phyloP scores from a whole-genome alignment of 1,140 invertebrate species.

The Tribolium castaneum region DNA sequence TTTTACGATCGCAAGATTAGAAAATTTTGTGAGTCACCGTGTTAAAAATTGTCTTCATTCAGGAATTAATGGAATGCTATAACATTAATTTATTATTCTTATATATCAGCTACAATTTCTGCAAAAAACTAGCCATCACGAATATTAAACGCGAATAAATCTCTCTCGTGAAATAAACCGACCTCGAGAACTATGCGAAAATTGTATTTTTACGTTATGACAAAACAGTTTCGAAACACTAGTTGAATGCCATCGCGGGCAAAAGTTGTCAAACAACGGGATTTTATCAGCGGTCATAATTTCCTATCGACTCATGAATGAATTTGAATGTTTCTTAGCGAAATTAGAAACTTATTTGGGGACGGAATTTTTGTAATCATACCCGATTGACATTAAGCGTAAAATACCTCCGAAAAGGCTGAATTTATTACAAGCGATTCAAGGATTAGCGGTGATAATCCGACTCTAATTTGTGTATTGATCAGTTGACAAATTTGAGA shows the following conservation, averaged over 20 bases:
- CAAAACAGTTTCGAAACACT: neutral
- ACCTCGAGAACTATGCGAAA: too few species aligned
- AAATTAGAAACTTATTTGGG: neutral
- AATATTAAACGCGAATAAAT: neutral
- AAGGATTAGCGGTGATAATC: conserved; percentile 4
- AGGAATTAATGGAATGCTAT: neutral
- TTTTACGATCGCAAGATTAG: neutral
- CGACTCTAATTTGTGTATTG: conserved; percentile 13
- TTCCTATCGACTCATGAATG: neutral
- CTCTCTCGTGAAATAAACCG: neutral
- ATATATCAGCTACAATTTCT: neutral
- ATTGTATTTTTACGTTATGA: neutral
- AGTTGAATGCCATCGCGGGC: too few species aligned
- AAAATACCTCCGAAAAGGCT: neutral
- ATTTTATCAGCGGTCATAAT: neutral
- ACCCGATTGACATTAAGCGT: conserved; percentile 16
- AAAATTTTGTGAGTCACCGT: neutral
- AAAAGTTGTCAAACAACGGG: neutral
- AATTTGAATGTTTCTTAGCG: neutral
- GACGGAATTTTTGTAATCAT: neutral
- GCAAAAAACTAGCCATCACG: neutral
- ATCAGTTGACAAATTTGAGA: conserved; percentile 1
- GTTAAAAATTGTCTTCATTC: neutral
- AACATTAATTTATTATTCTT: neutral
- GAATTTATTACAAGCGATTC: neutral